Conservation (phyloP, 1,140 invertebrate species). For the Drosophila saltans region DNA sequence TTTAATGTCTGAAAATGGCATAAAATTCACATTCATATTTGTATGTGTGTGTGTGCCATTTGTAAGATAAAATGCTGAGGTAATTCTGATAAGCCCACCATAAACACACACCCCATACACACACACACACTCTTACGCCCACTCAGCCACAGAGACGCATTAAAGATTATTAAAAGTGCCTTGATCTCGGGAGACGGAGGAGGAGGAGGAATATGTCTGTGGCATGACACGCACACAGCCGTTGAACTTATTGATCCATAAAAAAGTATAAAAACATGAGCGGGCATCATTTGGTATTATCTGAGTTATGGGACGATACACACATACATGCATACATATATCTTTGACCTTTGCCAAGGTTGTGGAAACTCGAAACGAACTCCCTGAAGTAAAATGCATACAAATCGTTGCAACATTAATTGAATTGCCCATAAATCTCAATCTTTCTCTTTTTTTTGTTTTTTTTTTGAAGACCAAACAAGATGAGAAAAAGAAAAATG, state of each 20-base stretch:
- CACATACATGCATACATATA: too few relatives aligned
- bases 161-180: conserved; percentile 78
- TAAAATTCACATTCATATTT: conserved; percentile 3
- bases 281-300: conserved; percentile 55
- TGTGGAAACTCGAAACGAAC: conserved; percentile 34
- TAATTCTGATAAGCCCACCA: conserved; percentile 59
- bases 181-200: conserved; percentile 53
- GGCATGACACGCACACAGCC: conserved; percentile 55
- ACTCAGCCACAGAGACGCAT: conserved; percentile 38
- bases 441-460: neutral
- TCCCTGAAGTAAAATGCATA: conserved; percentile 8
- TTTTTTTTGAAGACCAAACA: neutral
- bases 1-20: conserved; percentile 11
- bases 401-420: conserved; percentile 9
- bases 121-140: conserved; percentile 21
- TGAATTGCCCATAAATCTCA: conserved; percentile 22
- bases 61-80: conserved; percentile 5
- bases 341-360: conserved; percentile 59
- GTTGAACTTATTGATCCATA: conserved; percentile 77
- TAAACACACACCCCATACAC: conserved; percentile 27
- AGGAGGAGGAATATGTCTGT: conserved; percentile 27
- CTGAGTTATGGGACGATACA: neutral
- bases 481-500: neutral
- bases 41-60: neutral
- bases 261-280: conserved; percentile 60